phyloP scores from a whole-genome alignment of 2,113 vertebrate species.

The Urocitellus parryii region DNA sequence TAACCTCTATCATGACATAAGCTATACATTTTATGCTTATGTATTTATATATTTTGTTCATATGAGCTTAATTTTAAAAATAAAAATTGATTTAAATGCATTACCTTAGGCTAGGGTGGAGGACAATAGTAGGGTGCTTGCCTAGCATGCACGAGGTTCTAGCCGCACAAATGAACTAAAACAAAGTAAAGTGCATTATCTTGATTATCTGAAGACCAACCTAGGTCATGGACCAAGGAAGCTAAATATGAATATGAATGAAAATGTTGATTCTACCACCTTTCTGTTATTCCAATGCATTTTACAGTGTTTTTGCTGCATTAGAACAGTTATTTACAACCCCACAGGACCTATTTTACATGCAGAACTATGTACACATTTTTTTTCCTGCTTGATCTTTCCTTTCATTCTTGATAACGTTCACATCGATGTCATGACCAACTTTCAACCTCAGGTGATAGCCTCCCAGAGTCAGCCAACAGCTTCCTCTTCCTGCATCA shows the following conservation, averaged over 20 bases:
- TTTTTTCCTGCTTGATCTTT: not conserved
- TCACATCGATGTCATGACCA: not conserved
- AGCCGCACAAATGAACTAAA: not conserved
- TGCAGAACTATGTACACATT: not conserved
- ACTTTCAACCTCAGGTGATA: not conserved
- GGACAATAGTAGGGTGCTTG: not conserved
- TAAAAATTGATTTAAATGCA: not conserved
- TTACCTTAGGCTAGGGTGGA: not conserved
- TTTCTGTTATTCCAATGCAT: not conserved
- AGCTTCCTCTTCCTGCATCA: not conserved
- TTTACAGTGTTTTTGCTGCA: not conserved
- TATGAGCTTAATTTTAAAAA: not conserved
- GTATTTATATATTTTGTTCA: not conserved
- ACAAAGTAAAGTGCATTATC: not conserved
- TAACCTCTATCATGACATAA: not conserved
- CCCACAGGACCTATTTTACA: not conserved
- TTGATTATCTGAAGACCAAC: not conserved
- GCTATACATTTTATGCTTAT: not conserved
- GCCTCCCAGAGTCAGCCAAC: not conserved
- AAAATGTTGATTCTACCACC: not conserved
- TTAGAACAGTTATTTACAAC: not conserved
- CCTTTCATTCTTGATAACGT: not conserved
- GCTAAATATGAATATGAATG: not conserved
- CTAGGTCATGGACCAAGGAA: not conserved
- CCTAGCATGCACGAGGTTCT: too few species aligned